Conservation (phyloP, 1,140 invertebrate genomes). For the Tetragonula clypearis region DNA sequence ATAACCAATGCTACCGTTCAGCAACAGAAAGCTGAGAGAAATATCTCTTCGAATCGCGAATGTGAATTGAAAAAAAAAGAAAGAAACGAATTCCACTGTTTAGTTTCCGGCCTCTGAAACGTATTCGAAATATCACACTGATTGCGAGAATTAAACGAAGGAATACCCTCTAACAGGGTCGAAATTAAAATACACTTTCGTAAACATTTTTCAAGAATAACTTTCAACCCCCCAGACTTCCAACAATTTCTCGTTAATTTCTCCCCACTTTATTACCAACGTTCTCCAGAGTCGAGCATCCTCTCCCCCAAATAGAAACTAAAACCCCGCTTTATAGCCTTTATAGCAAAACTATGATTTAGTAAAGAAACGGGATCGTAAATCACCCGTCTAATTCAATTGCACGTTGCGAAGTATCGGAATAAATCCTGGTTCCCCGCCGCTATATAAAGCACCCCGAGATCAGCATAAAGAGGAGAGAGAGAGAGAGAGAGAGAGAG, state of each 20-base stretch:
- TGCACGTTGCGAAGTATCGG: background rate
- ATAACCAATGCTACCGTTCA: too few species aligned
- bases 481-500: background rate
- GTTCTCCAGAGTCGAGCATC: background rate
- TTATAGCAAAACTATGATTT: background rate
- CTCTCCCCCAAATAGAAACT: fast-evolving
- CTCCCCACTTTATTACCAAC: background rate
- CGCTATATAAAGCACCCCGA: background rate
- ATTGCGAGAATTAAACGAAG: too few species aligned
- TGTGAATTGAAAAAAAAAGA: too few species aligned
- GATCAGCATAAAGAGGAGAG: background rate
- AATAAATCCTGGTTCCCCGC: background rate
- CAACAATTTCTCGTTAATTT: background rate
- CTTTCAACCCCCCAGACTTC: background rate
- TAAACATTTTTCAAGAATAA: background rate
- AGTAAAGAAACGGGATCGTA: background rate
- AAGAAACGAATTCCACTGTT: too few species aligned
- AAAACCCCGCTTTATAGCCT: background rate
- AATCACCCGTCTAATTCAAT: background rate
- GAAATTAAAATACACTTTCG: background rate
- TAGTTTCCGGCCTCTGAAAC: too few species aligned
- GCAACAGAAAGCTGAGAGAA: too few species aligned
- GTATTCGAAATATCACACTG: too few species aligned
- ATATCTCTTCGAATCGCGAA: too few species aligned
- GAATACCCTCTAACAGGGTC: too few species aligned